A percentile compares a stretch with the other conserved stretches of the same genome.
Conservation (phyloP, 2,113 vertebrate species). For the Dromas ardeola region DNA sequence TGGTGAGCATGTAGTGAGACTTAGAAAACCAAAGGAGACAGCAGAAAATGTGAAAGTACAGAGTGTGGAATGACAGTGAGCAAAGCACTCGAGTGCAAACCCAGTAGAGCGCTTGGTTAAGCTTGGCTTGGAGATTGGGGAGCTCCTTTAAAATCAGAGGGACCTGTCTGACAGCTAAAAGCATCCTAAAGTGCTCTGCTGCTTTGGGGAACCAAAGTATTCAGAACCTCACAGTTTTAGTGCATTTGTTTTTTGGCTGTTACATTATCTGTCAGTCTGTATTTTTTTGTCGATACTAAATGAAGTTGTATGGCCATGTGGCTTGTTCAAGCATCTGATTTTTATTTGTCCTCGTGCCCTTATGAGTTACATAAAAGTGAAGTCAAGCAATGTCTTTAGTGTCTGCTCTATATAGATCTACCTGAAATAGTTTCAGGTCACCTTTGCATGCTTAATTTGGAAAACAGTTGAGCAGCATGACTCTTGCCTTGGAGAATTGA, state of each 20-base stretch:
- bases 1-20: background rate
- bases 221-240: background rate
- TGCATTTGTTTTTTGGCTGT: background rate
- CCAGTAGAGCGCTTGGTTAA: background rate
- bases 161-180: background rate
- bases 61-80: background rate
- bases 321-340: background rate
- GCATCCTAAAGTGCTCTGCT: background rate
- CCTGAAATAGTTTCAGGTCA: constrained; percentile 65
- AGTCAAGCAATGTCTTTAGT: constrained; percentile 21
- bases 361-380: constrained; percentile 29
- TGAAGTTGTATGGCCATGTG: background rate
- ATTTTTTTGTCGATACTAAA: background rate
- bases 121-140: background rate
- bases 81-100: background rate
- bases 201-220: background rate
- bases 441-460: constrained; percentile 57
- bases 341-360: constrained; percentile 31
- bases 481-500: constrained; percentile 29
- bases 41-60: background rate
- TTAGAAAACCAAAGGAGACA: background rate
- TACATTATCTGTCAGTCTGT: background rate
- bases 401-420: constrained; percentile 58
- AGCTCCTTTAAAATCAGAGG: background rate
- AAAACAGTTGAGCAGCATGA: constrained; percentile 35